A percentile compares a stretch with the other conserved stretches of the same genome.
Conservation (phyloP, 1,140 invertebrate species). For the Hetaerina americana region DNA sequence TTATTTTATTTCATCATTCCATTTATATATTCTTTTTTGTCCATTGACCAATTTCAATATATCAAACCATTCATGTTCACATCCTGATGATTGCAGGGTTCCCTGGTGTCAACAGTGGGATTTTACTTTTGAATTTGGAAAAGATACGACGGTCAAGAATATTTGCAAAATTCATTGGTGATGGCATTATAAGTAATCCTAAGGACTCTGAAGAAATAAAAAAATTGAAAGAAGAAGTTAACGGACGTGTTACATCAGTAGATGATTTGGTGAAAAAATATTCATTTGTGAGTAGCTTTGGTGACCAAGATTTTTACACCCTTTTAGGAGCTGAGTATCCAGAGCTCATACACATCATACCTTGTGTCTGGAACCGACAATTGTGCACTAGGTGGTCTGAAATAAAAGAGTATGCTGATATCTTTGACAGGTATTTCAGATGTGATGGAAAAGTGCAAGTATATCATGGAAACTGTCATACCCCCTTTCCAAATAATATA, state of each 20-base stretch:
- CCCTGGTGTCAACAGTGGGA: no score
- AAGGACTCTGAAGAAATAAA: no score
- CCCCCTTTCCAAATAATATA: slow-evolving; percentile 48
- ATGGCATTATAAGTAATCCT: no score
- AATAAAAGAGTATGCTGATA: slow-evolving; percentile 53
- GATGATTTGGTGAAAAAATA: slow-evolving; percentile 51
- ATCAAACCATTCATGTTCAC: no score
- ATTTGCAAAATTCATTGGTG: no score
- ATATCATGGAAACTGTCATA: slow-evolving; percentile 79
- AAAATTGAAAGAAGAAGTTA: neutral
- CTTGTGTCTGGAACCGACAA: slow-evolving; percentile 75
- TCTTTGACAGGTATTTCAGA: slow-evolving; percentile 61
- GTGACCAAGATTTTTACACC: slow-evolving; percentile 81
- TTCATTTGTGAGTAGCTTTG: slow-evolving; percentile 61
- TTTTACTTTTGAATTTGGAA: no score
- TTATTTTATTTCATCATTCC: no score
- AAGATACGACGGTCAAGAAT: no score
- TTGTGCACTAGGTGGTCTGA: slow-evolving; percentile 74
- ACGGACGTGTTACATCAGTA: slow-evolving; percentile 28
- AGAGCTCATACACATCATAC: slow-evolving; percentile 57
- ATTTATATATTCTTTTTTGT: no score
- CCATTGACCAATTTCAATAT: no score
- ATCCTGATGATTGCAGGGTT: no score
- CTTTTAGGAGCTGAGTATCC: slow-evolving; percentile 57
- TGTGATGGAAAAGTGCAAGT: slow-evolving; percentile 58